These are phyloP conservation scores for Paracentrotus lividus DNA, from an alignment of 53 echinoderm and acorn worm species.

Conservation along the genomic window DNA sequence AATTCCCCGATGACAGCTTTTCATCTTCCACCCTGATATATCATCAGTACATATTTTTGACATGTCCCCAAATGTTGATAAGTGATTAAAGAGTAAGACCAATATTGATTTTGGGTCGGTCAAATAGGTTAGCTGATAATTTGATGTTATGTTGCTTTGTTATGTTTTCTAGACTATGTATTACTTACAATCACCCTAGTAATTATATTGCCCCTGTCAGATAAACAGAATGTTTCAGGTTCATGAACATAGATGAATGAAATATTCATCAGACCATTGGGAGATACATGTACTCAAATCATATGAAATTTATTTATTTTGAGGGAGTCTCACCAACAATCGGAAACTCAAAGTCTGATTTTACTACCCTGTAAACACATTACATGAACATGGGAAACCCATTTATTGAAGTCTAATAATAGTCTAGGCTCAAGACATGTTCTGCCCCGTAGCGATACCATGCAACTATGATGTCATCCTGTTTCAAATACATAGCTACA, in stretches of 20 bases:
- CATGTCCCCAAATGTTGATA: neutral
- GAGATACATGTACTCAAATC: neutral
- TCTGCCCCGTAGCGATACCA: neutral
- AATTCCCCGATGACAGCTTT: conserved; percentile 27
- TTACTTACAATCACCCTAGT: neutral
- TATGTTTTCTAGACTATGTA: neutral
- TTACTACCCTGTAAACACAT: neutral
- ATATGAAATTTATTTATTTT: neutral
- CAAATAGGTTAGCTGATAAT: neutral
- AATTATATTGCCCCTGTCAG: neutral
- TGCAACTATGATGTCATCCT: neutral
- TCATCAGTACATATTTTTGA: neutral
- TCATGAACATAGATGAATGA: neutral
- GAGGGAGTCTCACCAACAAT: neutral
- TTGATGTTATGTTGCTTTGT: neutral
- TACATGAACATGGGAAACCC: neutral
- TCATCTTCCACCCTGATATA: conserved; percentile 23
- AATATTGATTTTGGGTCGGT: conserved; percentile 3
- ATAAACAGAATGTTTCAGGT: neutral
- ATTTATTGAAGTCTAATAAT: neutral
- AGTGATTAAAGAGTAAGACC: neutral
- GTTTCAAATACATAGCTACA: conserved; percentile 45
- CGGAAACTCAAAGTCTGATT: neutral
- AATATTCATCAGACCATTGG: neutral
- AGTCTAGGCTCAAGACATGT: neutral